Conservation (phyloP, 37 sponge, comb jelly and placozoan species). For the Tethya wilhelma region DNA sequence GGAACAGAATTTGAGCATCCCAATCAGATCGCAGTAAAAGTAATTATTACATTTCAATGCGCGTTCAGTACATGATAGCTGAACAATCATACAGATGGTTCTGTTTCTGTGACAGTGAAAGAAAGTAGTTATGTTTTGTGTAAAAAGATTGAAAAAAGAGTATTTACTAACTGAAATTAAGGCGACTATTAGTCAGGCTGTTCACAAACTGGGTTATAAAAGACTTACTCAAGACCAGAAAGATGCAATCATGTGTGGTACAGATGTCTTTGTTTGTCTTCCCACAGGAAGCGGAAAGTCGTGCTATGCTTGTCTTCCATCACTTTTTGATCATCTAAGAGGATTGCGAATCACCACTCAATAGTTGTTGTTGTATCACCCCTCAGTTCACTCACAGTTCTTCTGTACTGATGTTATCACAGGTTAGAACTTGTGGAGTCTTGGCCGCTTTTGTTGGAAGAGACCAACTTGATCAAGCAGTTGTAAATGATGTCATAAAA, state of each 20-base stretch:
- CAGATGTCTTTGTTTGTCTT: slow-evolving; percentile 33
- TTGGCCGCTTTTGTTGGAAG: slow-evolving; percentile 3
- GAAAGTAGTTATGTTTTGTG: too few species aligned
- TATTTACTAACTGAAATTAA: too few species aligned
- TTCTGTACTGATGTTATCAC: neutral
- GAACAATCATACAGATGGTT: too few species aligned
- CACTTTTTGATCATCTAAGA: slow-evolving; percentile 11
- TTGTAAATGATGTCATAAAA: neutral
- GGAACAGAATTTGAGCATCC: too few species aligned
- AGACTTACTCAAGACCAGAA: neutral
- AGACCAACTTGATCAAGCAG: slow-evolving; percentile 1
- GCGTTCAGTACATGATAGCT: too few species aligned
- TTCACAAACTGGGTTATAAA: slow-evolving; percentile 11
- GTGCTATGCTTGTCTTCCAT: slow-evolving; percentile 34
- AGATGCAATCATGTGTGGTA: slow-evolving; percentile 12
- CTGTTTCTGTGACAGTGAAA: too few species aligned
- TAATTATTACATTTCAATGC: too few species aligned
- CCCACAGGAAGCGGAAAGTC: slow-evolving; percentile 49
- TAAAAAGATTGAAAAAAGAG: too few species aligned
- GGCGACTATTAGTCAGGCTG: neutral
- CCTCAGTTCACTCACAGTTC: neutral
- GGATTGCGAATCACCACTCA: neutral
- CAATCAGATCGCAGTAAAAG: too few species aligned
- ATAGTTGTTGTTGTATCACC: neutral
- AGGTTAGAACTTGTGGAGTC: neutral